Evolutionary conservation across 2,113 vertebrate genomes (phyloP).

Genomic region (Thermophis baileyi): DNA sequence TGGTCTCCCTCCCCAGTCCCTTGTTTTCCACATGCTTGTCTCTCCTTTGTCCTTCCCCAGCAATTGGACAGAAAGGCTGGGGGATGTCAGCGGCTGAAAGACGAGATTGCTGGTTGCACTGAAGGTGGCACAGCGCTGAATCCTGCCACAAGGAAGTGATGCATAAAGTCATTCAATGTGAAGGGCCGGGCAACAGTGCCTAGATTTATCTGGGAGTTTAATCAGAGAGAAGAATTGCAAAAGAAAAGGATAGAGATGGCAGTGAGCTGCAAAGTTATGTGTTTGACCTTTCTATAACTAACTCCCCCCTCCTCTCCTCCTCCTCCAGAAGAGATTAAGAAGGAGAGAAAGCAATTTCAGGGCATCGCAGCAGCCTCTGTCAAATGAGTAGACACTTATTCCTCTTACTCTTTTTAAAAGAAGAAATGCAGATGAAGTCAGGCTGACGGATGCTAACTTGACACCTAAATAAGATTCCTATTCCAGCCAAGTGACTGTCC

Average conservation of each 20-base stretch:
- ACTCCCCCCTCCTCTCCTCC: constrained; percentile 8
- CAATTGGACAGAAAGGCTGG: constrained; percentile 38
- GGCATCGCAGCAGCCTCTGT: constrained; percentile 35
- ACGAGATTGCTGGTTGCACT: constrained; percentile 43
- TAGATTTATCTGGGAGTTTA: constrained; percentile 65
- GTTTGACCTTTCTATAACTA: constrained; percentile 64
- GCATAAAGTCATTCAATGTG: constrained; percentile 66
- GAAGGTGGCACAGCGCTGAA: constrained; percentile 55
- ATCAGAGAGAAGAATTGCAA: constrained; percentile 70
- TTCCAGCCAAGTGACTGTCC: constrained; percentile 1
- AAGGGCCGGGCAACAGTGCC: constrained; percentile 61
- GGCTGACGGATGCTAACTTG: constrained; percentile 32
- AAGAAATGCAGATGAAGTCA: constrained; percentile 33
- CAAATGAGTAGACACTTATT: constrained; percentile 49
- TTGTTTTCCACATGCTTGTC: constrained; percentile 27
- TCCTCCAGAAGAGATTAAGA: neutral
- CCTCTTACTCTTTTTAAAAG: constrained; percentile 26
- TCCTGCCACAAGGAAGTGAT: constrained; percentile 56
- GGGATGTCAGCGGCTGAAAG: constrained; percentile 43
- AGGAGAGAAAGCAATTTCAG: constrained; percentile 46
- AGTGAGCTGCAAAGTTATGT: constrained; percentile 62
- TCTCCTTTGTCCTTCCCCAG: neutral
- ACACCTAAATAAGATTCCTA: constrained; percentile 29
- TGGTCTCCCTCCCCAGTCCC: neutral
- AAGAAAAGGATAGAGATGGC: constrained; percentile 66